Evolutionary conservation across 2,888 invertebrate genomes (phyloP).

Genomic region (Apomyelois bistriatella): DNA sequence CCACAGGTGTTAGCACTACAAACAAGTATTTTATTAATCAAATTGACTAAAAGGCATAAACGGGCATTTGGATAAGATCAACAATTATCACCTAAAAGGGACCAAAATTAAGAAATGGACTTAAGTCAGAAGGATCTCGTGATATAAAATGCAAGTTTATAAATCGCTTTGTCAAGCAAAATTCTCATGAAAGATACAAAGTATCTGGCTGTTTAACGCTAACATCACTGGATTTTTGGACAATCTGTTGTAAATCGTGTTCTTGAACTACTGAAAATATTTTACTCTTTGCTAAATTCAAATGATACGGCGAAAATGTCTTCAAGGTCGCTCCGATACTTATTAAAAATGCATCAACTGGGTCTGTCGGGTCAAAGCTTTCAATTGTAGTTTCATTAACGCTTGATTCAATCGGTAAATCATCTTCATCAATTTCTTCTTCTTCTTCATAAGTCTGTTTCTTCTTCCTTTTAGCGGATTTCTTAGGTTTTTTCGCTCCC

Average conservation of each 20-base stretch:
- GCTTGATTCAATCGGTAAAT: slow-evolving; percentile 28
- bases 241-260: slow-evolving; percentile 69
- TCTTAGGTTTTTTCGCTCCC: slow-evolving; percentile 30
- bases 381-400: slow-evolving; percentile 31
- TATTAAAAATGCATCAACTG: slow-evolving; percentile 63
- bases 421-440: slow-evolving; percentile 26
- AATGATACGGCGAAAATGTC: slow-evolving; percentile 64
- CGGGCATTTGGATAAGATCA: too few relatives aligned
- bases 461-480: slow-evolving; percentile 32
- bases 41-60: too few relatives aligned
- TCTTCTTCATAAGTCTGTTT: slow-evolving; percentile 28
- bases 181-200: neutral
- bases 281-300: slow-evolving; percentile 69
- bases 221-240: slow-evolving; percentile 50
- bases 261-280: slow-evolving; percentile 71
- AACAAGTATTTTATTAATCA: too few relatives aligned
- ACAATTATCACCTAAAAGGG: too few relatives aligned
- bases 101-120: too few relatives aligned
- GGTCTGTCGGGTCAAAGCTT: slow-evolving; percentile 55
- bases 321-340: slow-evolving; percentile 67
- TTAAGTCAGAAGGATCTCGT: too few relatives aligned
- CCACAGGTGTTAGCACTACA: too few relatives aligned
- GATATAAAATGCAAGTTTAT: too few relatives aligned
- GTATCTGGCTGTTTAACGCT: slow-evolving; percentile 27
- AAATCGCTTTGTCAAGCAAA: too few relatives aligned